These are phyloP conservation scores for Caenorhabditis parvicauda DNA, from an alignment of 2,888 invertebrate species.

Conservation along the genomic window DNA sequence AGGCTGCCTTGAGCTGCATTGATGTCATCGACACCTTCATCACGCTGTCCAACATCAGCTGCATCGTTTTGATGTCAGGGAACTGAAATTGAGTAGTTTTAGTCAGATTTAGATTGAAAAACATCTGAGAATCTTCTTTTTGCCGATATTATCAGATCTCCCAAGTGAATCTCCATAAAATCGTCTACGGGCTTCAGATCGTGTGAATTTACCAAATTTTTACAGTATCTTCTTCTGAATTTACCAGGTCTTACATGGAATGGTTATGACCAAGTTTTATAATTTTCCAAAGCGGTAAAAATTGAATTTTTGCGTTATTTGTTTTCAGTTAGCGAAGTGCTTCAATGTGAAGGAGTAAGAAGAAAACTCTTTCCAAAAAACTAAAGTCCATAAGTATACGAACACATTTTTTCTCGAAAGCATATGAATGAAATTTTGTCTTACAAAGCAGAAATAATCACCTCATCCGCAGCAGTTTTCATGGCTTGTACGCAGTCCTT, in stretches of 20 bases:
- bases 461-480: constrained; percentile 82
- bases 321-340: not conserved
- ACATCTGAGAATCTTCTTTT: too few relatives aligned
- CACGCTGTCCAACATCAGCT: constrained; percentile 88
- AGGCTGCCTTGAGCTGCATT: constrained; percentile 78
- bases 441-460: too few relatives aligned
- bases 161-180: too few relatives aligned
- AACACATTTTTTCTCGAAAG: not conserved
- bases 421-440: not conserved
- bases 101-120: not conserved
- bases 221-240: too few relatives aligned
- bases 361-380: not conserved
- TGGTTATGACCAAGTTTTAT: too few relatives aligned
- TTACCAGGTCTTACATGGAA: too few relatives aligned
- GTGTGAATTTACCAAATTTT: too few relatives aligned
- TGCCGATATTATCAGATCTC: too few relatives aligned
- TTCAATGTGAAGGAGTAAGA: not conserved
- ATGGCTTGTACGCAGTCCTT: constrained; percentile 82
- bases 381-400: not conserved
- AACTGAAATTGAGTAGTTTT: constrained; percentile 66
- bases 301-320: not conserved
- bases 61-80: constrained; percentile 84
- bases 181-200: too few relatives aligned
- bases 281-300: too few relatives aligned
- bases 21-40: constrained; percentile 82